phyloP scores from a whole-genome alignment of 37 sponge, comb jelly and placozoan species.

The Ephydatia muelleri region DNA sequence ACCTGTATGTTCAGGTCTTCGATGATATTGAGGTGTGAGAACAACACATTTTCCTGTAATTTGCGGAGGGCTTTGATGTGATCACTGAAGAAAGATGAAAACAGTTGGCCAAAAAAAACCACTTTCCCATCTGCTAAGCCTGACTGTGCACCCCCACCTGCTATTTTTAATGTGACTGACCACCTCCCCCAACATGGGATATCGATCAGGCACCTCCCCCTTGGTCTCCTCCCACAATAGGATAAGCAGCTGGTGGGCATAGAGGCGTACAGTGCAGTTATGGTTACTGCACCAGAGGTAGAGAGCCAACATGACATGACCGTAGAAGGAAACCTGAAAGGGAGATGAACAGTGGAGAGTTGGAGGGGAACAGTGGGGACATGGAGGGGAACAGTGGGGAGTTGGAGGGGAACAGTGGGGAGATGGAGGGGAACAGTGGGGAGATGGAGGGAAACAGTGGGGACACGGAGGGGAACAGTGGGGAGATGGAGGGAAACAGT shows the following conservation, averaged over 20 bases:
- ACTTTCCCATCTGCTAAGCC: not conserved
- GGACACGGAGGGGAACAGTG: not conserved
- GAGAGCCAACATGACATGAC: conserved; percentile 25
- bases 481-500: not conserved
- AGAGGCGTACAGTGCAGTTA: conserved; percentile 55
- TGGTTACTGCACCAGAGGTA: conserved; percentile 50
- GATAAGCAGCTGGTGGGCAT: conserved; percentile 46
- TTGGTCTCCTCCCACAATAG: conserved; percentile 40
- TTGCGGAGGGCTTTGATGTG: conserved; percentile 47
- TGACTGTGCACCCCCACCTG: conserved; percentile 27
- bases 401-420: not conserved
- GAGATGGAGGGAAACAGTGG: not conserved
- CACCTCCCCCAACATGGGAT: conserved; percentile 3
- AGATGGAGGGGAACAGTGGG: not conserved
- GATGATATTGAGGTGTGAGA: conserved; percentile 22
- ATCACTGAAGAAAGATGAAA: conserved; percentile 34
- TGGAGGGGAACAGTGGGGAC: not conserved
- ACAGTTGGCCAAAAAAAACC: not conserved
- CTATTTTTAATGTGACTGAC: conserved; percentile 35
- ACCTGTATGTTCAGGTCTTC: conserved; percentile 80
- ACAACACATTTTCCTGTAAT: conserved; percentile 58
- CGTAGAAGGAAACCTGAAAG: conserved; percentile 30
- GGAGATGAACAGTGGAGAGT: not conserved
- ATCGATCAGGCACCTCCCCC: not conserved
- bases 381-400: not conserved